phyloP scores from a whole-genome alignment of 2,797 vertebrate genomes.

The Pagetopsis macropterus region DNA sequence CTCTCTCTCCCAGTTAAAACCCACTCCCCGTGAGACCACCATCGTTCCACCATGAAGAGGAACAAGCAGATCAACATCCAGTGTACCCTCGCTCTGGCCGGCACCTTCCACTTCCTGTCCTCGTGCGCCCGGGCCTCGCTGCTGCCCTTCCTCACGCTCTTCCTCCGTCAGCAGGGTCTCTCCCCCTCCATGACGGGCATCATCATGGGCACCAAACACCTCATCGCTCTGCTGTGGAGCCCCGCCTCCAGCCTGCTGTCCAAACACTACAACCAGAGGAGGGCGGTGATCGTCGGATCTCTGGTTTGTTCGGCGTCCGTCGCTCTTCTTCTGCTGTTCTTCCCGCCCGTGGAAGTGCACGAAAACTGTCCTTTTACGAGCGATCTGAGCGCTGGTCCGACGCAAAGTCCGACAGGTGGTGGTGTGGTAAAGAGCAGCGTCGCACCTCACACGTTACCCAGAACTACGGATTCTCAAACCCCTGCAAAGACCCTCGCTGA shows the following conservation, averaged over 20 bases:
- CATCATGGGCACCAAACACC: slow-evolving; percentile 84
- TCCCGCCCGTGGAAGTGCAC: slow-evolving; percentile 67
- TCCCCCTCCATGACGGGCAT: slow-evolving; percentile 84
- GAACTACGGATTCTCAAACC: background rate
- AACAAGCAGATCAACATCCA: slow-evolving; percentile 87
- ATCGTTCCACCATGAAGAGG: slow-evolving; percentile 78
- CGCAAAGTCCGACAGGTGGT: background rate
- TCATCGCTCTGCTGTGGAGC: slow-evolving; percentile 82
- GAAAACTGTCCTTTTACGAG: slow-evolving; percentile 69
- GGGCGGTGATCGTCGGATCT: slow-evolving; percentile 77
- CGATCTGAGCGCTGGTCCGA: background rate
- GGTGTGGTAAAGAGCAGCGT: background rate
- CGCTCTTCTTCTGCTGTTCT: slow-evolving; percentile 81
- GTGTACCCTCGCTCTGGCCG: slow-evolving; percentile 83
- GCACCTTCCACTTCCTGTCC: slow-evolving; percentile 84
- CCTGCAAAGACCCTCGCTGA: background rate
- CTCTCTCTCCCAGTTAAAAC: slow-evolving; percentile 10
- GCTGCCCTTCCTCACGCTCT: slow-evolving; percentile 90
- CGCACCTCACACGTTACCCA: background rate
- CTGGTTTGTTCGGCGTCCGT: slow-evolving; percentile 81
- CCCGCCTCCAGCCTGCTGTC: slow-evolving; percentile 82
- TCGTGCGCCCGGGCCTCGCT: slow-evolving; percentile 83
- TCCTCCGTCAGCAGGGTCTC: slow-evolving; percentile 88
- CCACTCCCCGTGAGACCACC: slow-evolving; percentile 6
- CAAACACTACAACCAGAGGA: slow-evolving; percentile 80